Evolutionary conservation across 1,140 invertebrate species (phyloP), one percentile per base, ranked within the genome.

Genomic region (Zaprionus inermis): DNA sequence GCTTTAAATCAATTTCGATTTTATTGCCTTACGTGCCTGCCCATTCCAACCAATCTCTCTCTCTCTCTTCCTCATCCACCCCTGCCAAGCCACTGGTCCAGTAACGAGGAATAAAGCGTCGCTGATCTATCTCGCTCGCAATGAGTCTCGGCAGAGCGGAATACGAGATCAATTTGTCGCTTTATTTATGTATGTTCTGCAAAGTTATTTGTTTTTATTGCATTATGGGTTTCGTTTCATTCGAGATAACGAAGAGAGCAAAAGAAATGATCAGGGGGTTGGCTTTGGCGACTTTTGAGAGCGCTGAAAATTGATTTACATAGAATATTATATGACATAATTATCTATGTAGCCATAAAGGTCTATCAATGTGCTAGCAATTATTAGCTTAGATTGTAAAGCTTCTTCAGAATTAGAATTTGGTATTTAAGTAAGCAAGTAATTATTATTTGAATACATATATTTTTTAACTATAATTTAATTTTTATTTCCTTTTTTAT

Each of bases 1-100:
- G 56, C 65, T 81, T 86, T 77, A 79, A 82, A 82, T 85, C 86
- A 55, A 85, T 82, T 85, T 86, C 81, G 86, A 82, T 61, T 61
- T 34, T 18, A 70, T 49, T 49, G 16, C 28, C 60, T 78, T 66
- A 41, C 38, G 68, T 70, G 79, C 22, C 24, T 24, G 44, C 24
- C 24, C 24, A 28, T 28, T 28, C 24, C 5, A 9, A 32, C 30
- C 30, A 1, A 7, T 6, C 5, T 36, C 34, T 11, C 34, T 3
- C 36, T n/a, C n/a, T n/a, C n/a, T n/a, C 14, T 14, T 12, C 36
- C 34, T 0, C 0, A 2, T 30, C 52, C 34, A 30, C 32, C 16
- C 38, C 20, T 20, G 30, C 28, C 56, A 68, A 14, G 32, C 20
- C 41, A 32, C n/a, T 20, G 55, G 11, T 49, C 12, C 55, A 60